Evolutionary conservation across 2,888 invertebrate species (phyloP), one percentile per base, ranked within the genome.

Genomic region (Panopea generosa): DNA sequence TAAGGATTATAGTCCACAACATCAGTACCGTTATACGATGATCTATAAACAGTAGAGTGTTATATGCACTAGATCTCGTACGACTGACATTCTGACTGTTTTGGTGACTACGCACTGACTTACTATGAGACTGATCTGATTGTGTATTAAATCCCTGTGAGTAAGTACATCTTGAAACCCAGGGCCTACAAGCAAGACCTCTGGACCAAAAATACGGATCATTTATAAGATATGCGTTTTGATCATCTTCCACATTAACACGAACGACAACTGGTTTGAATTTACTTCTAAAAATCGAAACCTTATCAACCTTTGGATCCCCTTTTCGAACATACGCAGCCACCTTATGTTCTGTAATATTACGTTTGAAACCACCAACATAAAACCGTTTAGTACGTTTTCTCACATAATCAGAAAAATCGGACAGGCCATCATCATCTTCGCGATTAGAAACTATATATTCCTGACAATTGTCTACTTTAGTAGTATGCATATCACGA

Each of bases 371-470:
- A 16, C 61, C 26, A 24, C 49, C 18, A 33, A 61, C 20, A 20
- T 61, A 61, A 29, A 61, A 61, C 1, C 61, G 61, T 26, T 61
- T 61, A 18, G 61, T 61, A 26, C 61, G 61, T 7, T 27, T 24
- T 2, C 61, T 20, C 7, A 61, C 61, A 33, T 61, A 61, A 20
- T 61, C 47, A 14, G 22, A 47, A 20, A 61, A 61, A 26, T 61
- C 61, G 16, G 9, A 24, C 33, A 33, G 11, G 11, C 4, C 33
- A 4, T 33, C 33, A 33, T 33, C 33, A 33, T 4, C 33, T 33
- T 33, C 11, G 4, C 6, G 33, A 7, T 4, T 33, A 33, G 33
- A 7, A 4, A 33, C 6, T 33, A 33, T 33, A 11, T 33, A 7
- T 11, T 33, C 4, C 11, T 33, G 4, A 11, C 33, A 33, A 33